phyloP scores from a whole-genome alignment of 2,113 vertebrate species.

The Megaptera novaeangliae region DNA sequence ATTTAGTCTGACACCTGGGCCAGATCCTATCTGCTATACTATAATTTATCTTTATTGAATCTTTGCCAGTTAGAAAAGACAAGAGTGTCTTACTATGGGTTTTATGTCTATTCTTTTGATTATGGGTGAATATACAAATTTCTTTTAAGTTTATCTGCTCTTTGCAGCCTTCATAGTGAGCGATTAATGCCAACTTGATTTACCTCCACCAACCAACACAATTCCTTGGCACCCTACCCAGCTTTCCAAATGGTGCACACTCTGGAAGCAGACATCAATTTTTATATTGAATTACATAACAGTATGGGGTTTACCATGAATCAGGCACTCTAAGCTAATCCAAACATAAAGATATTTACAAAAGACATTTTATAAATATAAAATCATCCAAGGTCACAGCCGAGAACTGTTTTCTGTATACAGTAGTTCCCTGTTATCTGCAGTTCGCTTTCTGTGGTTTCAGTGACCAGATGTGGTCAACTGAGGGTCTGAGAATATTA shows the following conservation, averaged over 20 bases:
- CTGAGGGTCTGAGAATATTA: not conserved
- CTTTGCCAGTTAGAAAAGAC: not conserved
- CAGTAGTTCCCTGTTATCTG: not conserved
- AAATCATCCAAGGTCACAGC: not conserved
- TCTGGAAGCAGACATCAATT: not conserved
- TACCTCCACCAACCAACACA: too few species aligned
- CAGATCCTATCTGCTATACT: not conserved
- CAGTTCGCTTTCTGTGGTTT: not conserved
- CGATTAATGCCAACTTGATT: too few species aligned
- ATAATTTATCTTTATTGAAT: not conserved
- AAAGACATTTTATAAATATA: not conserved
- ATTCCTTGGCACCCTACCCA: accelerated
- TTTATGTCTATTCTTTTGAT: not conserved
- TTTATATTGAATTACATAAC: not conserved
- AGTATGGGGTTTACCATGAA: not conserved
- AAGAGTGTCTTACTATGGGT: not conserved
- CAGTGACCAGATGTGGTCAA: not conserved
- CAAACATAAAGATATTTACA: not conserved
- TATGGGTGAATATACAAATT: not conserved
- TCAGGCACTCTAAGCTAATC: not conserved
- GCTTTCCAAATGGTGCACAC: not conserved
- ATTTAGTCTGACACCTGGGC: accelerated
- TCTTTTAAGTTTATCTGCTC: not conserved
- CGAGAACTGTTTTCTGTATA: not conserved
- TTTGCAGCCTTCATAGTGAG: not conserved